Base-by-base conservation (phyloP, 2,888 invertebrate species). In the Thumatha senex region DNA sequence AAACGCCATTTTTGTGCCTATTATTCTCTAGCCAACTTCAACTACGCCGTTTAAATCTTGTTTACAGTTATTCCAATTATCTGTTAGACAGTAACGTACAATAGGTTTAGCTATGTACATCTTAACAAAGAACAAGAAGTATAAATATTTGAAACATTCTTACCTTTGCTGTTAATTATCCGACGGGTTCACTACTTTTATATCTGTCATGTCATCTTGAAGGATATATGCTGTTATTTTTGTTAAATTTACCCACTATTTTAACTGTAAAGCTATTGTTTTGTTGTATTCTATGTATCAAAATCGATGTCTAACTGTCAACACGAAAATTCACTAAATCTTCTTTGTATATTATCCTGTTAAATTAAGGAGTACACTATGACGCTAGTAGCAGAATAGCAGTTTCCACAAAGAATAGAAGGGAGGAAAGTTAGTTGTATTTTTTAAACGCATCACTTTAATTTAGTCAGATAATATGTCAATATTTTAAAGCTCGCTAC, bases 1-100 rank as follows among this genome's bases (percentile, higher is more conserved):
- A 70, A 90, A 91, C 79, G 90, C 86, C 91, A 91, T 91, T 67
- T 64, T 76, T 36, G 8, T 12, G 49, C 39, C 42, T 35, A 50
- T 31, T 39, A 15, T 15, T 40, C 9, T 15, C 11, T 45, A 46
- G 33, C 38, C 35, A 14, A 54, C 44, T 38, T 48, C 35, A 52
- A 45, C 46, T 46, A 40, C 13, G 39, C 31, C 43, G 51, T 46
- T 45, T 49, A 30, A 30, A 46, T 36, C 38, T 44, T 43, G 50
- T 55, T 55, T 49, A 57, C 48, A 48, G 48, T 51, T 40, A 46
- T 30, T 50, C 46, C 40, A 60, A 36, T 39, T 36, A 48, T 50
- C 67, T 68, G 54, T 31, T 47, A 52, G 10, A 55, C 46, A 56
- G 52, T 45, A 24, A 59, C n/a, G 43, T 35, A 46, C 31, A 39